Base-by-base conservation (phyloP, 1,140 invertebrate genomes). In the Coelopa frigida region DNA sequence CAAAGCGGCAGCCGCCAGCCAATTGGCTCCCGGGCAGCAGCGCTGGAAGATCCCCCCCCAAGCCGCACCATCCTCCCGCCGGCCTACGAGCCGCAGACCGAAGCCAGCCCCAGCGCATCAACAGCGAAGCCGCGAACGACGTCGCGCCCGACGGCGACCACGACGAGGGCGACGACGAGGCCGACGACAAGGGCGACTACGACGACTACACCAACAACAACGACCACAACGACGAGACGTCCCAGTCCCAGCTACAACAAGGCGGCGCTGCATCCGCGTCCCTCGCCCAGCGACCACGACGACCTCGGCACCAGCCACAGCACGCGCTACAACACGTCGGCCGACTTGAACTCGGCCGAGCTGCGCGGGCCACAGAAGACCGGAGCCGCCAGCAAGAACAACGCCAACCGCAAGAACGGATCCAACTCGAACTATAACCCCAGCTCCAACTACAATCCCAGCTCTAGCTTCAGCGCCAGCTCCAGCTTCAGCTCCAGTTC, bases 291-390 rank as follows among this genome's bases (percentile, higher is more conserved):
- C 11, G 59, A 59, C 5, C 36, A 45, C 11, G 64, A 68, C 4
- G 64, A 68, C 21, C 27, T 68, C 41, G 64, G 64, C 12, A 68
- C 64, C 6, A 68, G 64, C 39, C 63, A 68, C 52, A 68, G 64
- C 49, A 68, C 64, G 0, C 53, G 61, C 11, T 68, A 68, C 33
- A 68, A 68, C n/a, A 68, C 61, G 5, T 68, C 64, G 6, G 56
- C 61, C 7, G 64, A 68, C 36, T 64, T 64, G 3, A 62, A 68
- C 35, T 64, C 57, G 1, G 51, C 54, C 6, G 64, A 68, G 41
- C 23, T 37, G 4, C 44, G 7, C n/a, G 26, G 5, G n/a, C 23
- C 20, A 53, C 20, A 5, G 58, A 50, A 18, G 14, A 15, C 15
- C 15, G 27, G 49, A 52, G 3, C 43, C 27, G 21, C 44, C 23